Evolutionary conservation across 2,113 vertebrate species (phyloP), one percentile per base, ranked within the genome.

Genomic region (Centropus bengalensis): DNA sequence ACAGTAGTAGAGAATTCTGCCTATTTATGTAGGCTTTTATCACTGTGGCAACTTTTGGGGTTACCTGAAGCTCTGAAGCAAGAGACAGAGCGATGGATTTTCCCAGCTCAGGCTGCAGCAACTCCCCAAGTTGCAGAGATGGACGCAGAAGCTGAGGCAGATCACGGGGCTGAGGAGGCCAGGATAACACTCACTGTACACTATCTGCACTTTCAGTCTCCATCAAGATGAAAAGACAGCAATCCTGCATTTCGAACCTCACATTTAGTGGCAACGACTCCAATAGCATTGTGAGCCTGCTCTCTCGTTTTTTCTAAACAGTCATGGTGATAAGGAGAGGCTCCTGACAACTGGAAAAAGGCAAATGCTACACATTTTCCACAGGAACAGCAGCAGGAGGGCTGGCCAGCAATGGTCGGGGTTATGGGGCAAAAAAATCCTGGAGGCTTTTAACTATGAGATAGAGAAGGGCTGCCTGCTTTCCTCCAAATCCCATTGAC

Each of bases 151-250:
- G 32, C 1, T 1, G 2, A 5, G 14, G 45, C 78, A 30, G 23
- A 38, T 32, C 17, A 0, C 44, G 2, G 7, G 9, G n/a, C n/a
- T 4, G 1, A 5, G 51, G 7, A 4, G 59, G 9, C 5, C 38
- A 28, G 51, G 19, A 17, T 7, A 26, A 3, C 30, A 3, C 47
- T 26, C 47, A 5, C 33, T 1, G 2, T 0, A 1, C 3, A 28
- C 32, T 14, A 4, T 12, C 2, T 22, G 45, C 2, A 0, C 52
- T 19, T 32, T 20, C 44, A 4, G 52, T 54, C 17, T 17, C 66
- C 3, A 2, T 2, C 47, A 12, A 30, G 23, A 9, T 1, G 21
- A 19, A 30, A 12, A 4, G 20, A 2, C 24, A 13, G 51, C 45
- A 32, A 14, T 18, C 30, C 66, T 16, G 30, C 54, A 6, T 16